Evolutionary conservation across 1,140 invertebrate genomes (phyloP), one percentile per base, ranked within the genome.

Genomic region (Dinothrombium tinctorium): DNA sequence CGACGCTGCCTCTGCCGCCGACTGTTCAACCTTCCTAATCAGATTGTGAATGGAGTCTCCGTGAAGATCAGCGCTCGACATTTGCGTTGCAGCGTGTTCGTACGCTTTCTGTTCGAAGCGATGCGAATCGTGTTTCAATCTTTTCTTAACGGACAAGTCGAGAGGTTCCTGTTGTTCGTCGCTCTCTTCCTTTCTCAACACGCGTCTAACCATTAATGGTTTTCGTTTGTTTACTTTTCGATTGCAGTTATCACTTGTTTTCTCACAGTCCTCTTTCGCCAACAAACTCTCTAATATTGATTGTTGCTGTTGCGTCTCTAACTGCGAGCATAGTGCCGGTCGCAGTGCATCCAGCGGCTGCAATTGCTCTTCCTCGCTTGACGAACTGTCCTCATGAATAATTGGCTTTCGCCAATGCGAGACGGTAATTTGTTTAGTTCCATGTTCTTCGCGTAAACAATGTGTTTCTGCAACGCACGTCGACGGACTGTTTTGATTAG

Each of bases 381-480:
- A 9, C 28, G 23, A 9, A 6, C 5, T 24, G 8, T 39, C 37
- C 7, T 29, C 28, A 11, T 8, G 2, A 39, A 26, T 26, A 14
- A 11, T 26, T 11, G 9, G 15, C 25, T 24, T 33, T 23, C 40
- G 31, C 48, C 47, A 51, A 38, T 51, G 46, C 7, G 45, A 48
- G 17, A 52, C 50, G 3, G 44, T 52, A 25, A 52, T 52, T 35
- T 52, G 51, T 39, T 52, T 52, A 19, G 50, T 49, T n/a, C 51
- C 50, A 44, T 52, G 48, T 43, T 52, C 48, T 42, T 52, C 51
- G n/a, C 38, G 33, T 32, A 50, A 41, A 40, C 45, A 46, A 32
- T 40, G 39, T 2, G 22, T 24, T 15, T 11, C n/a, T 21, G 26
- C 9, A 33, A n/a, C 12, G 3, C 4, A 3, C 15, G 20, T 14